Percentiles rank a stretch among this genome's conserved stretches.
These are phyloP conservation scores for Drosophila neoperkinsi DNA, from an alignment of 2,888 invertebrate genomes.

Conservation along the genomic window DNA sequence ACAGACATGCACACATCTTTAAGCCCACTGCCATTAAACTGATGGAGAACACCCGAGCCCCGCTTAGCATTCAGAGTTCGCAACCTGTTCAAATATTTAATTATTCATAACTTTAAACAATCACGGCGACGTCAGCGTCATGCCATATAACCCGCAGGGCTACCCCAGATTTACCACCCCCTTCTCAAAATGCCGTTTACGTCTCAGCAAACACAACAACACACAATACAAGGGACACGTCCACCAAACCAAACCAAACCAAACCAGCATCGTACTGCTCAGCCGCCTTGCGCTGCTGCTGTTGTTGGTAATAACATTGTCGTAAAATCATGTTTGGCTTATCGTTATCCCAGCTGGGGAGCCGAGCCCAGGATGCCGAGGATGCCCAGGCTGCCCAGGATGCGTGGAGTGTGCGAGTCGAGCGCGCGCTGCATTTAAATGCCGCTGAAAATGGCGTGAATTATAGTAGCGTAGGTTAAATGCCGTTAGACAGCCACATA, in stretches of 20 bases:
- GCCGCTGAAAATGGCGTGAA: constrained; percentile 80
- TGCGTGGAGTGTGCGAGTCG: constrained; percentile 45
- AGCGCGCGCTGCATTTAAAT: constrained; percentile 78
- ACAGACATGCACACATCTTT: background rate
- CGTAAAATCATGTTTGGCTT: constrained; percentile 84
- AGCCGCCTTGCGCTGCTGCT: constrained; percentile 3
- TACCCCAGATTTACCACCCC: constrained; percentile 26
- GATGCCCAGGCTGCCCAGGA: constrained; percentile 9
- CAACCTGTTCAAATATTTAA: constrained; percentile 83
- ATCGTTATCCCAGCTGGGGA: constrained; percentile 68
- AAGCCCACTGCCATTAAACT: constrained; percentile 25
- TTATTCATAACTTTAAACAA: constrained; percentile 85
- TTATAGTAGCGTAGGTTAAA: constrained; percentile 84
- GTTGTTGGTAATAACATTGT: constrained; percentile 81
- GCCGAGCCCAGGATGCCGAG: constrained; percentile 31
- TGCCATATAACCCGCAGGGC: constrained; percentile 56
- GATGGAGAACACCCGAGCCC: constrained; percentile 37
- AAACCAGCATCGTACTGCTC: background rate
- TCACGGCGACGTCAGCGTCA: constrained; percentile 74
- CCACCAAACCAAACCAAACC: background rate
- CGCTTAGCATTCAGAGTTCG: constrained; percentile 24
- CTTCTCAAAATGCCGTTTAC: constrained; percentile 51
- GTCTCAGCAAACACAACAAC: constrained; percentile 68
- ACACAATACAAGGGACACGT: constrained; percentile 49
- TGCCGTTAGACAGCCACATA: constrained; percentile 81